phyloP scores from a whole-genome alignment of 2,888 invertebrate species.

The Oligia latruncula region DNA sequence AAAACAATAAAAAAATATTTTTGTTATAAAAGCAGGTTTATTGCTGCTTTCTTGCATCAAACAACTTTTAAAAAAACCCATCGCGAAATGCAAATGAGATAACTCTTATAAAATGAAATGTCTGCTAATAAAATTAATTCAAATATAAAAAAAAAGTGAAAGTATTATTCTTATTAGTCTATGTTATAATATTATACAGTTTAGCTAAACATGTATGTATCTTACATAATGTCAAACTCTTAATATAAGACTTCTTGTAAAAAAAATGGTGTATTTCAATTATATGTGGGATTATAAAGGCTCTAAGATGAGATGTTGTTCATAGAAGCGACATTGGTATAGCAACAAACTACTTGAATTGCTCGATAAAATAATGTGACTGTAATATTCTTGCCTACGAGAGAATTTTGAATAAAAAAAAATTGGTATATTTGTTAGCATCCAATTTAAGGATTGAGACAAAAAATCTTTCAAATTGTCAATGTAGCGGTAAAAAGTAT shows the following conservation, averaged over 20 bases:
- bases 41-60: conserved; percentile 18
- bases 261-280: conserved; percentile 4
- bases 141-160: conserved; percentile 12
- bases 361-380: no score
- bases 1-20: background rate
- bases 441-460: background rate
- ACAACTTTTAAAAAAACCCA: background rate
- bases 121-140: conserved; percentile 3
- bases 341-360: no score
- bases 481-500: background rate
- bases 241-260: conserved; percentile 22
- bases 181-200: conserved; percentile 19
- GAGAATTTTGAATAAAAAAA: no score
- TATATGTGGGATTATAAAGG: conserved; percentile 1
- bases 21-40: background rate
- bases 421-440: background rate
- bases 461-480: background rate
- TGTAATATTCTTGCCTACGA: no score
- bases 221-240: conserved; percentile 25
- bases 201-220: conserved; percentile 16
- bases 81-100: conserved; percentile 12
- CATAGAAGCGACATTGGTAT: background rate
- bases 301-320: conserved; percentile 1
- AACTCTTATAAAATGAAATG: conserved; percentile 21
- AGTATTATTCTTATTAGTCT: conserved; percentile 56